Percentiles rank a stretch among this genome's conserved stretches.
Conservation (phyloP, 1,140 invertebrate genomes). For the Aphelinus certus region DNA sequence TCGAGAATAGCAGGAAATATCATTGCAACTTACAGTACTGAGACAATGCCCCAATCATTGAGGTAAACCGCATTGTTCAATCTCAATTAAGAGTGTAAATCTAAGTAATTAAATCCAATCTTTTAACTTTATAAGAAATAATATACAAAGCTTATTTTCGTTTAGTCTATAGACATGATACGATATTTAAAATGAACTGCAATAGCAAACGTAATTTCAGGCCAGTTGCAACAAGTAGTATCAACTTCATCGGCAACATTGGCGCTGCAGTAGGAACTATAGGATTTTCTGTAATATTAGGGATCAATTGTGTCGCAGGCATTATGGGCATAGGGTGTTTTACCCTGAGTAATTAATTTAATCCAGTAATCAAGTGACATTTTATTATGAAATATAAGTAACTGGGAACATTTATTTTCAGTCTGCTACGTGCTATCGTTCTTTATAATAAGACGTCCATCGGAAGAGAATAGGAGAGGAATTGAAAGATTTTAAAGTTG, state of each 20-base stretch:
- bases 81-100: not conserved
- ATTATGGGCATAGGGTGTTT: constrained; percentile 56
- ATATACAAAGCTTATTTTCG: not conserved
- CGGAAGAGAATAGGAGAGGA: constrained; percentile 17
- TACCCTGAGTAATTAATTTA: constrained; percentile 48
- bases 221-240: constrained; percentile 48
- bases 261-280: constrained; percentile 57
- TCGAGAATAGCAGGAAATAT: constrained; percentile 55
- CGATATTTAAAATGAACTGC: not conserved
- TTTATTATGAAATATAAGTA: not conserved
- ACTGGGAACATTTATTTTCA: constrained; percentile 30
- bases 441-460: constrained; percentile 42
- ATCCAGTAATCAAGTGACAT: not conserved
- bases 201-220: constrained; percentile 38
- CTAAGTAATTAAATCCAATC: not conserved
- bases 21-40: constrained; percentile 49
- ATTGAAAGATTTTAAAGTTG: no score
- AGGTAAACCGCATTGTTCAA: constrained; percentile 48
- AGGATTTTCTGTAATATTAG: constrained; percentile 54
- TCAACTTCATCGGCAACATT: constrained; percentile 53
- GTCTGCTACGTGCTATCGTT: constrained; percentile 47
- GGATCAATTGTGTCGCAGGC: constrained; percentile 46
- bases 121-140: not conserved
- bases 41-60: constrained; percentile 56
- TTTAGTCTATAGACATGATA: not conserved